Evolutionary conservation across 2,888 invertebrate genomes (phyloP).

Genomic region (Alviniconcha strummeri): DNA sequence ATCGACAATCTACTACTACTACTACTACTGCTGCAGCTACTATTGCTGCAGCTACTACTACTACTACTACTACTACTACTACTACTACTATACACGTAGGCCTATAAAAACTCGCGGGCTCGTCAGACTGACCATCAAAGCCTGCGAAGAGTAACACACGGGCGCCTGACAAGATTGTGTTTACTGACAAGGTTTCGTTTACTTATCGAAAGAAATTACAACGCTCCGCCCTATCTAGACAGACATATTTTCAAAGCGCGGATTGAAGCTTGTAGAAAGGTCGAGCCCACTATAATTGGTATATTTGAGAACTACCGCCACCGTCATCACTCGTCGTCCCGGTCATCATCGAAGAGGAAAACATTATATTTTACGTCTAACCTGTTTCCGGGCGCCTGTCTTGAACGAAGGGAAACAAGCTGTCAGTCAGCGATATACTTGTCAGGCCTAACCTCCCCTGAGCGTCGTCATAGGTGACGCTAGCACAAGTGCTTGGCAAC

Average conservation of each 20-base stretch:
- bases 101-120: neutral
- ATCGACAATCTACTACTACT: neutral
- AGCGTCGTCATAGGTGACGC: constrained; percentile 28
- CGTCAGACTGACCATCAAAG: neutral
- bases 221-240: neutral
- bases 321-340: too few relatives aligned
- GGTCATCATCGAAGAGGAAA: neutral
- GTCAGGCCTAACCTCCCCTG: constrained; percentile 7
- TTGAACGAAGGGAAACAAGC: neutral
- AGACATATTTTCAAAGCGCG: neutral
- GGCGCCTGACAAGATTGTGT: neutral
- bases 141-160: neutral
- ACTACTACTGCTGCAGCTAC: neutral
- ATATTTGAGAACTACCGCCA: too few relatives aligned
- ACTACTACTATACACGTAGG: neutral
- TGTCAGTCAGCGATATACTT: too few relatives aligned
- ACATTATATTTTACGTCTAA: neutral
- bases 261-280: neutral
- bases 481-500: constrained; percentile 31
- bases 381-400: neutral
- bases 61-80: neutral
- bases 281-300: too few relatives aligned
- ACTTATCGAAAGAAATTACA: neutral
- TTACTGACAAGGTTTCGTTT: neutral
- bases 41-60: neutral